Conservation (phyloP, 2,113 vertebrate genomes). For the Rhynchopsitta pachyrhyncha region DNA sequence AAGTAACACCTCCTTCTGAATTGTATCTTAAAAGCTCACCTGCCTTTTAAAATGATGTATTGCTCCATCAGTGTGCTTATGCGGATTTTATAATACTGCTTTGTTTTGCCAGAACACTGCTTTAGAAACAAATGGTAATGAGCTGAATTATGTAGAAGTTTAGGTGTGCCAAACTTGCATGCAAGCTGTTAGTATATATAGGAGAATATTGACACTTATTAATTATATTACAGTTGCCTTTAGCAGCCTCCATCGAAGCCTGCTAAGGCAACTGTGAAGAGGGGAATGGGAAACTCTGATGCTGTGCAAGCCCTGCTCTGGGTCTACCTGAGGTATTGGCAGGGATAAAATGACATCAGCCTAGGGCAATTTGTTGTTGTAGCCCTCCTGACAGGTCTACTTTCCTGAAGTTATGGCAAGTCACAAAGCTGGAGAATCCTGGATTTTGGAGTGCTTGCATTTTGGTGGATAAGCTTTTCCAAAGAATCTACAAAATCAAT, state of each 20-base stretch:
- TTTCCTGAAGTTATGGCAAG: background rate
- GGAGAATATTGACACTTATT: background rate
- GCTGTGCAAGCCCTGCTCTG: background rate
- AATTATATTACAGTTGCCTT: background rate
- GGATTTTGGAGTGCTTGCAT: background rate
- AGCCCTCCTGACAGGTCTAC: background rate
- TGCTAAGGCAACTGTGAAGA: background rate
- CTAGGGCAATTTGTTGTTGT: background rate
- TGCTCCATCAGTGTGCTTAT: background rate
- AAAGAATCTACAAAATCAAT: background rate
- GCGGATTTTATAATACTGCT: background rate
- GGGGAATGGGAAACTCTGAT: background rate
- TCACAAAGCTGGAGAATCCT: background rate
- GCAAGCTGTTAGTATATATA: background rate
- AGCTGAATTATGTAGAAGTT: background rate
- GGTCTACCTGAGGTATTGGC: background rate
- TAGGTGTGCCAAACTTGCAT: background rate
- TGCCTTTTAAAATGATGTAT: background rate
- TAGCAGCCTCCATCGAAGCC: background rate
- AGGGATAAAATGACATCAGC: background rate
- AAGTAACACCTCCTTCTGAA: background rate
- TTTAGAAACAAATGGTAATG: background rate
- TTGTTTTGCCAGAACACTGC: background rate
- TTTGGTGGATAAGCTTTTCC: background rate
- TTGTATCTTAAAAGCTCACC: background rate